These are phyloP conservation scores for Pyrocoelia pectoralis DNA, from an alignment of 2,888 invertebrate species.

Conservation along the genomic window DNA sequence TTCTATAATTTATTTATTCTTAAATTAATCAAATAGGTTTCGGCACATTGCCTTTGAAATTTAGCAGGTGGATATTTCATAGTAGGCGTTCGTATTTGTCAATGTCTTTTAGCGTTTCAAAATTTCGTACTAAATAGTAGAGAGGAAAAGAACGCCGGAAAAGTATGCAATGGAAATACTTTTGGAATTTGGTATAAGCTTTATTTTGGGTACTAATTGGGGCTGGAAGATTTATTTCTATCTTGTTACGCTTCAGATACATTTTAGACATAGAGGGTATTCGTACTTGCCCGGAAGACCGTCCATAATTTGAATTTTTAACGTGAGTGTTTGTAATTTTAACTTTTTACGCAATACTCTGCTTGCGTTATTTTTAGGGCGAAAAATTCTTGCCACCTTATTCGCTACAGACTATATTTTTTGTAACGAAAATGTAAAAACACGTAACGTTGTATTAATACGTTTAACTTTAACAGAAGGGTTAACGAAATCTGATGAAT, in stretches of 20 bases:
- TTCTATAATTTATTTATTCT: neutral
- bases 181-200: conserved; percentile 52
- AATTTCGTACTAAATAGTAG: neutral
- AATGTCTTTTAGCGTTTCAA: neutral
- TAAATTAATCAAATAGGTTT: neutral
- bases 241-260: conserved; percentile 45
- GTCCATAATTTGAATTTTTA: neutral
- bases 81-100: neutral
- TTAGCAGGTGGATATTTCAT: neutral
- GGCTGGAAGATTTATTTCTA: conserved; percentile 52
- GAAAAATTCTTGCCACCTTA: no score
- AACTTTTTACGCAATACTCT: no score
- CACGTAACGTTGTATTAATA: no score
- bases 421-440: no score
- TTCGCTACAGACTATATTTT: no score
- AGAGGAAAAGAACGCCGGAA: conserved; percentile 16
- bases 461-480: no score
- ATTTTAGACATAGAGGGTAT: conserved; percentile 43
- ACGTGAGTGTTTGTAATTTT: no score
- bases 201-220: conserved; percentile 48
- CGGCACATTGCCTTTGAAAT: neutral
- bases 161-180: conserved; percentile 50
- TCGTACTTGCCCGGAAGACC: conserved; percentile 40
- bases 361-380: no score
- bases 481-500: no score